A percentile compares a stretch with the other conserved stretches of the same genome.
Evolutionary conservation across 2,797 vertebrate genomes (phyloP).

Genomic region (Clamator glandarius): DNA sequence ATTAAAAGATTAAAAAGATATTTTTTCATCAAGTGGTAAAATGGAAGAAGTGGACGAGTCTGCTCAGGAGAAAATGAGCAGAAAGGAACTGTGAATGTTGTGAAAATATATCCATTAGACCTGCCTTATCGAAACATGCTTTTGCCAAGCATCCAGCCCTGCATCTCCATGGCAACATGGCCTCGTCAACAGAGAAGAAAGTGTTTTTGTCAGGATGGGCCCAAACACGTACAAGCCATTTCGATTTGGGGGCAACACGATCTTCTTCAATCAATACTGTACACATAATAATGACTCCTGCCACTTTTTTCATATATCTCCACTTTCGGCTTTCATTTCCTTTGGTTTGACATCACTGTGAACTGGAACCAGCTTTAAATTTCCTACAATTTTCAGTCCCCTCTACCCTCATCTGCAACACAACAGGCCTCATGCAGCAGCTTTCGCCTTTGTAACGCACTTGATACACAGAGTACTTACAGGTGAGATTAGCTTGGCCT

Average conservation of each 20-base stretch:
- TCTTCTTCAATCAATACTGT: conserved; percentile 78
- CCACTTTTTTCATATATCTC: conserved; percentile 74
- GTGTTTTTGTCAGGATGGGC: conserved; percentile 77
- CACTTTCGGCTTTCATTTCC: conserved; percentile 74
- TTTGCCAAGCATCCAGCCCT: conserved; percentile 68
- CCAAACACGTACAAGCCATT: conserved; percentile 79
- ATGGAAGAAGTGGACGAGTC: conserved; percentile 66
- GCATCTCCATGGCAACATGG: conserved; percentile 76
- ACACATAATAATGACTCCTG: conserved; percentile 75
- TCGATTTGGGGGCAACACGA: conserved; percentile 74
- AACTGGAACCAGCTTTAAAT: conserved; percentile 66
- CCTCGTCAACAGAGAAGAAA: conserved; percentile 75
- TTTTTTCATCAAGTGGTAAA: conserved; percentile 70
- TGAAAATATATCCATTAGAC: conserved; percentile 78
- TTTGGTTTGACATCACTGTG: conserved; percentile 69
- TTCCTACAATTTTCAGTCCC: conserved; percentile 40
- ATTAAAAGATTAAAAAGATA: conserved; percentile 76
- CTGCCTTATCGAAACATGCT: conserved; percentile 74
- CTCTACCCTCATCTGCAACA: conserved; percentile 16
- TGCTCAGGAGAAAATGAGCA: conserved; percentile 74
- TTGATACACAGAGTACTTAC: fast-evolving
- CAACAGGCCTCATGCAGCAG: neutral
- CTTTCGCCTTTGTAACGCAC: neutral
- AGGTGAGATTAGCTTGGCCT: neutral
- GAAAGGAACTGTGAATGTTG: conserved; percentile 75